A percentile compares a stretch with the other conserved stretches of the same genome.
Conservation (phyloP, 2,888 invertebrate species). For the Acrocera orbiculus region DNA sequence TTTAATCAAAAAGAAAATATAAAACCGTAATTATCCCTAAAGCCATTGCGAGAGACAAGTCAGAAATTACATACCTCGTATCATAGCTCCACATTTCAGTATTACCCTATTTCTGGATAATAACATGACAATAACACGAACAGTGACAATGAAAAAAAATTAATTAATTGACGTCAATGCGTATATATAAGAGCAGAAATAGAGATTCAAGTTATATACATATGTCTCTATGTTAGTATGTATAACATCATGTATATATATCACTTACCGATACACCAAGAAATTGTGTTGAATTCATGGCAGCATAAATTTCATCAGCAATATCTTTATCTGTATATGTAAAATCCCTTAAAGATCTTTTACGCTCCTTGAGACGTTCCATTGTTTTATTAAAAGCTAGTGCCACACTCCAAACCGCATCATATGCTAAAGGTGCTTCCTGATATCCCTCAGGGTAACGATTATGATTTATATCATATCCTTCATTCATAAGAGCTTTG, state of each 20-base stretch:
- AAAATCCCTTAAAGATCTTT: constrained; percentile 82
- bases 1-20: too few relatives aligned
- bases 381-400: constrained; percentile 95
- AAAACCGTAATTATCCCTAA: too few relatives aligned
- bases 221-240: too few relatives aligned
- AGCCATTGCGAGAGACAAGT: too few relatives aligned
- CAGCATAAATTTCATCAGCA: constrained; percentile 88
- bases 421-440: constrained; percentile 96
- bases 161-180: too few relatives aligned
- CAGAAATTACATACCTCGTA: too few relatives aligned
- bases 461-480: constrained; percentile 72
- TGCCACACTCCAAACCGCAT: constrained; percentile 98
- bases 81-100: too few relatives aligned
- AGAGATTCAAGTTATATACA: too few relatives aligned
- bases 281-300: constrained; percentile 97
- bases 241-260: too few relatives aligned
- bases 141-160: neutral
- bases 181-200: too few relatives aligned
- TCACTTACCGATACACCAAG: constrained; percentile 93
- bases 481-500: constrained; percentile 56
- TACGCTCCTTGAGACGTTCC: constrained; percentile 58
- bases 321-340: constrained; percentile 90
- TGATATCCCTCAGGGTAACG: constrained; percentile 87
- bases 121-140: too few relatives aligned
- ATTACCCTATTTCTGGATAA: too few relatives aligned